Evolutionary conservation across 2,797 vertebrate genomes (phyloP).

Genomic region (Danio albolineatus): DNA sequence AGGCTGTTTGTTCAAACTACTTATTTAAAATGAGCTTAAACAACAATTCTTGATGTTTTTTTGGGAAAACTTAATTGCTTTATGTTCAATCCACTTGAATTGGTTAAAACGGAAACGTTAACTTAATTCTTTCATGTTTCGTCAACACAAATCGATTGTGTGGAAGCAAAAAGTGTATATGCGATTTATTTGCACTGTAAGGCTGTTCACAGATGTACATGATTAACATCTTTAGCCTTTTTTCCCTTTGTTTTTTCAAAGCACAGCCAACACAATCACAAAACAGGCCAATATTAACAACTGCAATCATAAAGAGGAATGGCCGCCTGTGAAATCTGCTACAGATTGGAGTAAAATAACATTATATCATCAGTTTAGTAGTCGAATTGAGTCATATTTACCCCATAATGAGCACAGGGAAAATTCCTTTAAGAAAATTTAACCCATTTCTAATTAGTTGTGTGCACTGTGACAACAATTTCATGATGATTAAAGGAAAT

Average conservation of each 20-base stretch:
- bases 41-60: too few relatives aligned
- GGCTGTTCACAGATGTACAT: too few relatives aligned
- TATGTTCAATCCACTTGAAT: too few relatives aligned
- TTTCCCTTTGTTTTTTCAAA: constrained; percentile 7
- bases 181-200: neutral
- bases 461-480: neutral
- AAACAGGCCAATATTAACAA: constrained; percentile 7
- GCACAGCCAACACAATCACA: neutral
- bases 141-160: too few relatives aligned
- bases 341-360: neutral
- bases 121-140: too few relatives aligned
- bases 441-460: neutral
- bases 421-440: neutral
- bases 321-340: neutral
- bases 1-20: too few relatives aligned
- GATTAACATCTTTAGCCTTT: neutral
- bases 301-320: neutral
- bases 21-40: too few relatives aligned
- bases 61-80: too few relatives aligned
- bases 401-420: neutral
- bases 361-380: neutral
- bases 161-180: neutral
- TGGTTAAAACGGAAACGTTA: too few relatives aligned
- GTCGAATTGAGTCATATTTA: neutral
- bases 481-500: too few relatives aligned